Evolutionary conservation across 1,140 invertebrate genomes (phyloP), one percentile per base, ranked within the genome.

Genomic region (Ruditapes philippinarum): DNA sequence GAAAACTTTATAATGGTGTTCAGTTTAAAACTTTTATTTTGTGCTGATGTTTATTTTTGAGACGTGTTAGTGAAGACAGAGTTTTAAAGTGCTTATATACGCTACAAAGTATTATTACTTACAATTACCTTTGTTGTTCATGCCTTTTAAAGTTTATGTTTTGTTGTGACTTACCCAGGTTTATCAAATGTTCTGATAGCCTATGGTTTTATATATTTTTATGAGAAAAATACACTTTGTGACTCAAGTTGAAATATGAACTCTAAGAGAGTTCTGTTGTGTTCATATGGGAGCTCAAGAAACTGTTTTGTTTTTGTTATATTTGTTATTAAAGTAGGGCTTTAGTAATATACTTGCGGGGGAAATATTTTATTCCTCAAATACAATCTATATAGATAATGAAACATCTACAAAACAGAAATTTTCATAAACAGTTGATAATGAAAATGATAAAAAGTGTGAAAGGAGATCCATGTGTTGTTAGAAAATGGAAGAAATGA

Each of bases 21-120:
- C 36, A 33, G 28, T 80, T 74, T 74, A n/a, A 49, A n/a, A n/a
- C n/a, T 12, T 28, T 74, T 74, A 17, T 49, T 74, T 33, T 51
- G 31, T 78, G 74, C 42, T 62, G 28, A 62, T 81, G 65, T 70
- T 70, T n/a, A n/a, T n/a, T n/a, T n/a, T 31, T 14, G 36, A 12
- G 65, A 70, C n/a, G n/a, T n/a, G 65, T 70, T 28, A 70, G 2
- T 38, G 1, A 33, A 31, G 25, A 14, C 4, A 19, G 33, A 70
- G 33, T 70, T 70, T 38, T 31, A 45, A 78, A 78, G 74, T 78
- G 74, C 74, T 78, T 45, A 49, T n/a, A 78, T 11, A 70, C 38
- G 51, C 74, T 78, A 42, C 74, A 78, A 78, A 78, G 74, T 78
- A 78, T 78, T 78, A 78, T 78, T 49, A 78, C 74, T 78, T 78